These are phyloP conservation scores for Nymphalis urticae DNA, from an alignment of 2,888 invertebrate genomes.

Conservation along the genomic window DNA sequence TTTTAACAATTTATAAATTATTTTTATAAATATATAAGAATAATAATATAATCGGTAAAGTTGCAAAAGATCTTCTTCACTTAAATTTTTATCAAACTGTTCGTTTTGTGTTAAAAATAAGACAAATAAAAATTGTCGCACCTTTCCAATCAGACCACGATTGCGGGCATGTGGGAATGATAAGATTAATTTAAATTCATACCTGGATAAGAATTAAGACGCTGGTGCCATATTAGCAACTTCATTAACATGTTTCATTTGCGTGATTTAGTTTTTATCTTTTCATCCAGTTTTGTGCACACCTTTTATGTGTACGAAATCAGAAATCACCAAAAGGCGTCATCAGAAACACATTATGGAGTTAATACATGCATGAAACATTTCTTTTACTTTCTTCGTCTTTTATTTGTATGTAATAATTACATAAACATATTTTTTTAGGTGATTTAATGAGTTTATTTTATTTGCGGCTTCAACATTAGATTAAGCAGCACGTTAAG, in stretches of 20 bases:
- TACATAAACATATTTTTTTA: not conserved
- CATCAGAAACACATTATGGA: constrained; percentile 12
- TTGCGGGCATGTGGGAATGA: constrained; percentile 35
- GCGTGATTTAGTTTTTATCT: constrained; percentile 9
- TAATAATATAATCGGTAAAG: not conserved
- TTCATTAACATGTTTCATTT: constrained; percentile 29
- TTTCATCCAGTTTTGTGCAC: constrained; percentile 2
- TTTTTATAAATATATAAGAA: too few relatives aligned
- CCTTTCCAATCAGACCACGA: constrained; percentile 36
- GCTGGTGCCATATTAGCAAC: constrained; percentile 31
- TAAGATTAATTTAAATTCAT: constrained; percentile 38
- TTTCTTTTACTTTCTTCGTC: not conserved
- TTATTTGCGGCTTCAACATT: too few relatives aligned
- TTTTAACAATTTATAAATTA: too few relatives aligned
- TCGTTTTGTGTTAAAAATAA: constrained; percentile 18
- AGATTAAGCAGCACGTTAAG: too few relatives aligned
- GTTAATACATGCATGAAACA: not conserved
- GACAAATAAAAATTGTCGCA: constrained; percentile 33
- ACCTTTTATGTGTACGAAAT: constrained; percentile 7
- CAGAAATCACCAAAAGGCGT: constrained; percentile 7
- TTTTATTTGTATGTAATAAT: not conserved
- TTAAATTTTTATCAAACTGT: not conserved
- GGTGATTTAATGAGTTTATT: not conserved
- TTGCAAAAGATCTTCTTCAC: not conserved
- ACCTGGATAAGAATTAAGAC: constrained; percentile 33